These are phyloP conservation scores for Lepidocolaptes lacrymiger DNA, from an alignment of 2,797 vertebrate genomes.

Conservation along the genomic window DNA sequence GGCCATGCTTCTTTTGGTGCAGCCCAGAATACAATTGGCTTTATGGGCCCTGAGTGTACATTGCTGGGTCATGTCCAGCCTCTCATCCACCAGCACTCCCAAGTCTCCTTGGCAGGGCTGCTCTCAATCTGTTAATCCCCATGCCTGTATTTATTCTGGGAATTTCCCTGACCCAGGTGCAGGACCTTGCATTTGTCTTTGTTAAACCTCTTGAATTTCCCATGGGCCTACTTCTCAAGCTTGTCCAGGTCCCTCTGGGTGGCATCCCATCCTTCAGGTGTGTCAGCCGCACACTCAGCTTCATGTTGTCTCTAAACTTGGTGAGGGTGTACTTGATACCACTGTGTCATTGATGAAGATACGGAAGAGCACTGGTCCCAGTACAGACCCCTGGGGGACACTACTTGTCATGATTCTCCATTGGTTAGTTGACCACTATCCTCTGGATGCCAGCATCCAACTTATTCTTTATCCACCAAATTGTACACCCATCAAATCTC, in stretches of 20 bases:
- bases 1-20: rapidly evolving
- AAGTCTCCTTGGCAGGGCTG: rapidly evolving
- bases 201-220: not conserved
- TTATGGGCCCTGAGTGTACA: no score
- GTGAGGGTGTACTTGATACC: not conserved
- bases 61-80: rapidly evolving
- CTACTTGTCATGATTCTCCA: not conserved
- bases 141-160: not conserved
- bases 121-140: not conserved
- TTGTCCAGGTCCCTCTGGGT: not conserved
- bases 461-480: not conserved
- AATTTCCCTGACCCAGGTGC: not conserved
- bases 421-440: no score
- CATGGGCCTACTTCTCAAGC: not conserved
- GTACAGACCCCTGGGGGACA: no score
- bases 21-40: not conserved
- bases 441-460: no score
- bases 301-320: not conserved
- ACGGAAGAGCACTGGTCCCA: not conserved
- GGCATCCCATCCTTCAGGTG: not conserved
- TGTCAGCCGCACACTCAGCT: not conserved
- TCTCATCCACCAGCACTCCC: rapidly evolving
- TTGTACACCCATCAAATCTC: not conserved
- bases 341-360: not conserved
- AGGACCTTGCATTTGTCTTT: not conserved